Conservation (phyloP, 2,113 vertebrate genomes). For the Tragelaphus scriptus region DNA sequence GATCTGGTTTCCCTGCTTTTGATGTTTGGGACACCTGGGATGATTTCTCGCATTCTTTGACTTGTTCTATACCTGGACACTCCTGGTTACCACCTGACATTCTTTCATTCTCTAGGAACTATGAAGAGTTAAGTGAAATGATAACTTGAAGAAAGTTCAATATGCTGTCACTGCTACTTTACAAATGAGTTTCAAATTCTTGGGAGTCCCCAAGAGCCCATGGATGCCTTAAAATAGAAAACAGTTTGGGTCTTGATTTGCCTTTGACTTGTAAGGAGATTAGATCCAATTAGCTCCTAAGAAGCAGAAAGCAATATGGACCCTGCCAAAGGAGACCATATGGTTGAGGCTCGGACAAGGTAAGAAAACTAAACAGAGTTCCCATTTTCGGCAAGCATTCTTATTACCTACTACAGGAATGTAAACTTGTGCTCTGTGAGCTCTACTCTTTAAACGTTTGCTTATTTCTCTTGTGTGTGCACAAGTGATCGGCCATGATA, state of each 20-base stretch:
- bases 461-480: neutral
- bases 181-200: neutral
- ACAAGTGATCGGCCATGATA: neutral
- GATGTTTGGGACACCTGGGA: neutral
- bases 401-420: neutral
- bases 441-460: neutral
- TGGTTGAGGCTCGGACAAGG: neutral
- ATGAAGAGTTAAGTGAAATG: neutral
- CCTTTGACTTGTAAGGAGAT: neutral
- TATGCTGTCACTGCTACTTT: neutral
- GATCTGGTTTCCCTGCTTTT: neutral
- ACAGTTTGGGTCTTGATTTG: slow-evolving; percentile 3
- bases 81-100: neutral
- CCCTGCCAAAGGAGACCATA: neutral
- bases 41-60: neutral
- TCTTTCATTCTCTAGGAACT: neutral
- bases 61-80: neutral
- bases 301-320: neutral
- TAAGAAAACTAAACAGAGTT: neutral
- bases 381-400: neutral
- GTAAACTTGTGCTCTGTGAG: neutral
- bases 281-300: neutral
- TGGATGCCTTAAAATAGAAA: neutral
- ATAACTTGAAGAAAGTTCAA: neutral
- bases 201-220: neutral